A percentile compares a stretch with the other conserved stretches of the same genome.
Evolutionary conservation across 2,113 vertebrate species (phyloP).

Genomic region (Choloepus hoffmanni): DNA sequence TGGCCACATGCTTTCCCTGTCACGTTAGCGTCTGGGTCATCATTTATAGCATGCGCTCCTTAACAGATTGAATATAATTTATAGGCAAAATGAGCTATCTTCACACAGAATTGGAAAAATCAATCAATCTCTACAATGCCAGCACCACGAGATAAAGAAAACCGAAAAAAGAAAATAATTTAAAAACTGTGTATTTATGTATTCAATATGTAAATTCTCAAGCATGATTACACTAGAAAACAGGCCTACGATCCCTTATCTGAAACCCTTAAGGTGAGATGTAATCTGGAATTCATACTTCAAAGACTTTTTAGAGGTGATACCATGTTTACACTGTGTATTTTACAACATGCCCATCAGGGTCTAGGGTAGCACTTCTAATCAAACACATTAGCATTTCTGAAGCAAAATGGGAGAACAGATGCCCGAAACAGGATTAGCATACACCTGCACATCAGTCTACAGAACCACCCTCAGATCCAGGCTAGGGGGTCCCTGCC

Average conservation of each 20-base stretch:
- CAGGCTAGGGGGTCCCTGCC: background rate
- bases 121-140: background rate
- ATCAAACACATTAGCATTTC: background rate
- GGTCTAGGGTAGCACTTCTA: background rate
- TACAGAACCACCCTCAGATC: background rate
- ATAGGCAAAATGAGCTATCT: background rate
- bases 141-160: background rate
- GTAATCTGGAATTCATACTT: background rate
- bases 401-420: no score
- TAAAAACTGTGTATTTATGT: background rate
- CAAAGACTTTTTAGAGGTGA: background rate
- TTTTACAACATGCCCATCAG: background rate
- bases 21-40: no score
- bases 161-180: no score
- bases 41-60: rapidly evolving
- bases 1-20: background rate
- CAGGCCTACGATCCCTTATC: background rate
- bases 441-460: no score
- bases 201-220: background rate
- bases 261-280: background rate
- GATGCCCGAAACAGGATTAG: background rate
- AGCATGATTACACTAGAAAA: background rate
- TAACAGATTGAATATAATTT: background rate
- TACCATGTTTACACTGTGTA: background rate
- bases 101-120: background rate